A percentile compares a stretch with the other conserved stretches of the same genome.
Conservation (phyloP, 2,113 vertebrate species). For the Arizona elegans region DNA sequence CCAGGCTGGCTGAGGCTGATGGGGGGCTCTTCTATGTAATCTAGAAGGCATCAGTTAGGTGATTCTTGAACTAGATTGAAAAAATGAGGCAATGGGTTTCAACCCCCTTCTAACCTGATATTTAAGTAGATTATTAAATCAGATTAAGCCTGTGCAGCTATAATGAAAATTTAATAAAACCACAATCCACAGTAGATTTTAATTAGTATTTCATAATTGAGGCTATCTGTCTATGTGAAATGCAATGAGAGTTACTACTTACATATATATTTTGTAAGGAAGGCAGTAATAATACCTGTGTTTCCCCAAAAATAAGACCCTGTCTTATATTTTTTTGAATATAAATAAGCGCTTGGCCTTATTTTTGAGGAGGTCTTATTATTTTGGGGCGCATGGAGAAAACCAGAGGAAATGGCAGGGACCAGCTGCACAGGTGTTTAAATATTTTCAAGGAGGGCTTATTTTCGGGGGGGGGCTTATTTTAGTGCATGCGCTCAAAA, state of each 20-base stretch:
- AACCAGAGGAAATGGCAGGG: too few species aligned
- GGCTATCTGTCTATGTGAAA: slow-evolving; percentile 51
- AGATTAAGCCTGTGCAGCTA: slow-evolving; percentile 37
- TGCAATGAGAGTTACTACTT: slow-evolving; percentile 34
- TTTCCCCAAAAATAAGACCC: too few species aligned
- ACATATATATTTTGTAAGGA: slow-evolving; percentile 47
- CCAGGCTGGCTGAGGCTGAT: background rate
- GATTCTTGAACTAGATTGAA: background rate
- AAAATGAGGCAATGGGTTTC: slow-evolving; percentile 9
- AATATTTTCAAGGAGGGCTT: too few species aligned
- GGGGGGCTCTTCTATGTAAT: background rate
- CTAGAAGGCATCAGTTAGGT: background rate
- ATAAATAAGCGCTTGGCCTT: too few species aligned
- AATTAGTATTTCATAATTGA: slow-evolving; percentile 57
- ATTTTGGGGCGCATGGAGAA: too few species aligned
- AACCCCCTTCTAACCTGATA: slow-evolving; percentile 37
- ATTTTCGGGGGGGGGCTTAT: too few species aligned
- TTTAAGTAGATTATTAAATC: slow-evolving; percentile 48
- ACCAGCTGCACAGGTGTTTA: too few species aligned
- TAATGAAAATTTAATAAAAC: slow-evolving; percentile 53
- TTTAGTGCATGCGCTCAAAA: too few species aligned
- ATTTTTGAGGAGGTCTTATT: too few species aligned
- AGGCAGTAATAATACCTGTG: slow-evolving; percentile 10
- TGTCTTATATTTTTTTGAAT: too few species aligned
- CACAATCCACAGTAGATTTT: slow-evolving; percentile 51